Base-by-base conservation (phyloP, 2,888 invertebrate species). In the Plagodis pulveraria region DNA sequence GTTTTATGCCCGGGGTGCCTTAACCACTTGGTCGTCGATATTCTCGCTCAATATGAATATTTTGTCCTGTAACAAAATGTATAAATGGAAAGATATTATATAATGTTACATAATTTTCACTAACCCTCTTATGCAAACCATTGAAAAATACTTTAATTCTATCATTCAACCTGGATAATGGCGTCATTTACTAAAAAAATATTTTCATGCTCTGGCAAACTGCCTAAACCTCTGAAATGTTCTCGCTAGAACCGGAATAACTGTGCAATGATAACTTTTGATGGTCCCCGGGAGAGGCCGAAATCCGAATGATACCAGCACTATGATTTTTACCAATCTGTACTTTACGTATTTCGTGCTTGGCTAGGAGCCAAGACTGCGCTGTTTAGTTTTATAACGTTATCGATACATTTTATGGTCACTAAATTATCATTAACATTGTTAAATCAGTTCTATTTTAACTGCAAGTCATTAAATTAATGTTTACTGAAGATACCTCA, bases 111-210 rank as follows among this genome's bases (percentile, higher is more conserved):
- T 4, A 4, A 22, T 1, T 22, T 22, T 22, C 22, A 2, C 22
- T 22, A 22, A 22, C 22, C 22, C 22, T 22, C 22, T 1, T 4
- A 22, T 22, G 22, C 22, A 22, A 4, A 22, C 4, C 22, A 22
- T 22, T 22, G 22, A 22, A 22, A 22, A 22, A 22, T 1, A 22
- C 22, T 22, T 22, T 10, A 40, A 5, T 40, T 40, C 40, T 10
- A 10, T 40, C 40, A 40, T 10, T 32, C 63, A 74, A 76, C 77
- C 78, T 72, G 67, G 4, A 38, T 36, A 47, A 36, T 77, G 77
- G 72, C 81, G 76, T 80, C 77, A 78, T 70, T 79, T 76, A 73
- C 69, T 71, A 78, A 79, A 84, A 81, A 78, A 78, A 77, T 75
- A 65, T 62, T 70, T 70, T 74, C 69, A 12, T 42, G 12, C 73